Base-by-base conservation (phyloP, 1,140 invertebrate genomes). In the Tachypleus tridentatus region DNA sequence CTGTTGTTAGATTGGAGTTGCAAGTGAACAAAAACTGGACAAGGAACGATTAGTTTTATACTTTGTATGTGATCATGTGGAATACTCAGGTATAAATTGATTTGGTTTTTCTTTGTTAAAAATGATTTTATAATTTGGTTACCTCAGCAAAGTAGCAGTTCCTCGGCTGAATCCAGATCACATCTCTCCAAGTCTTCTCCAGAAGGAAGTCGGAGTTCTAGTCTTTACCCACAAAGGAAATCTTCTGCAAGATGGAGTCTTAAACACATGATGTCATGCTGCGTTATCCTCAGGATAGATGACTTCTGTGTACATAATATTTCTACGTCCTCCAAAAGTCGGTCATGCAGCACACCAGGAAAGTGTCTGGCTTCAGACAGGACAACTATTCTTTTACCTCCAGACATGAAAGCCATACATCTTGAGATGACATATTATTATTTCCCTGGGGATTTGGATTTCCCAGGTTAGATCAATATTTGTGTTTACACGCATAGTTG, bases 401-500 rank as follows among this genome's bases (percentile, higher is more conserved):
- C 87, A 56, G 91, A 96, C 74, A 86, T 92, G 66, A 88, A 89
- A 54, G 85, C 93, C 57, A 73, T 98, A 51, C 95, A 98, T 78
- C 85, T 94, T 4, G 96, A 98, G 75, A 91, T 96, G 71, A 95
- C 93, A 3, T 91, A 93, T 73, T 99, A 95, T 78, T 98, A 96
- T 77, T 98, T 97, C 80, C 93, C 94, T 8, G 92, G 91, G 59
- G 91, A 93, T 73, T 85, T 90, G 57, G 86, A 87, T 69, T 96
- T 94, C 82, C 93, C 93, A 77, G 80, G 93, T 95, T 81, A 84
- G 83, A 8, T 50, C 29, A 52, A 11, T 50, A 54, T 49, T 50
- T 29, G 11, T 62, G 51, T 49, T 50, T 7, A 47, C 6, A 63
- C 29, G 5, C 49, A 49, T 53, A 48, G 52, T 58, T 62, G 50